These are phyloP conservation scores for Glaucomys volans DNA, from an alignment of 2,113 vertebrate species.

Conservation along the genomic window DNA sequence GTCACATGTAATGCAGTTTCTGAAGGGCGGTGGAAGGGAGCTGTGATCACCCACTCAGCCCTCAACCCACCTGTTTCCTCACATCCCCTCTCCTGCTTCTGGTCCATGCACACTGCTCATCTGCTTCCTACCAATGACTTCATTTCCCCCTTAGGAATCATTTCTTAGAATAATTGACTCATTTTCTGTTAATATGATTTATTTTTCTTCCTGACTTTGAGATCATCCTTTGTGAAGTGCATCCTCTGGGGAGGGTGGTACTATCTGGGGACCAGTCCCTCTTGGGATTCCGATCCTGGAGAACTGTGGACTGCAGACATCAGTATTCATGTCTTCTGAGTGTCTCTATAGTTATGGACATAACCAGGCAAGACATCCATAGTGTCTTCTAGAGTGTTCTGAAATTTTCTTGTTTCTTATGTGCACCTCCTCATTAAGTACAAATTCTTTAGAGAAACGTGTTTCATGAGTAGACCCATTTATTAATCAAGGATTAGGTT, in stretches of 20 bases:
- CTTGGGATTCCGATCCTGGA: not conserved
- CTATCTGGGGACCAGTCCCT: not conserved
- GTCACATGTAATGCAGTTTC: not conserved
- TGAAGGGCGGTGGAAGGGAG: not conserved
- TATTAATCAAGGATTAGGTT: not conserved
- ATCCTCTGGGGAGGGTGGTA: not conserved
- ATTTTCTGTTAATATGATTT: not conserved
- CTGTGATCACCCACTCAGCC: no score
- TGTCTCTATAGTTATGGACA: not conserved
- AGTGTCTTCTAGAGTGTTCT: not conserved
- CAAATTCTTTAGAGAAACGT: not conserved
- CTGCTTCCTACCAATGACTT: not conserved
- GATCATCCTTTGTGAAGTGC: not conserved
- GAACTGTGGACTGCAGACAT: not conserved
- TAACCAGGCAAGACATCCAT: not conserved
- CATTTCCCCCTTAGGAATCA: not conserved
- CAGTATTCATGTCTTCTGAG: not conserved
- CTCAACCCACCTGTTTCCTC: not conserved
- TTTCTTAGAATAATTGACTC: not conserved
- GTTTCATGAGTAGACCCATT: not conserved
- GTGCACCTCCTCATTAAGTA: not conserved
- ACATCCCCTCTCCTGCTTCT: fast-evolving
- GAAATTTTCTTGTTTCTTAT: not conserved
- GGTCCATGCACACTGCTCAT: fast-evolving
- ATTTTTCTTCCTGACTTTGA: not conserved